Conservation (phyloP, 1,140 invertebrate genomes). For the Pogonus chalceus region DNA sequence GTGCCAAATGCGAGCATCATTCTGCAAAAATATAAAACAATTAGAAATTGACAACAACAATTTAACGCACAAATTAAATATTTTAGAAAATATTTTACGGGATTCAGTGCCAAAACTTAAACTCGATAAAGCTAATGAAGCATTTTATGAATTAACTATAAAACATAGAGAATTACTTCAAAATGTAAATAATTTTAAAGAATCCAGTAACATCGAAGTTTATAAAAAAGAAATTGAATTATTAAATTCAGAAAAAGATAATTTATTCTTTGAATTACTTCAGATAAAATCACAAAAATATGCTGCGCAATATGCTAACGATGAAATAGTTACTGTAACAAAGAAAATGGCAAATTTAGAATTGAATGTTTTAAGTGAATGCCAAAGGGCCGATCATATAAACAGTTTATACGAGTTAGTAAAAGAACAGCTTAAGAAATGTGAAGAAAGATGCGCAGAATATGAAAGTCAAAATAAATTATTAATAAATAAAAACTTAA, state of each 20-base stretch:
- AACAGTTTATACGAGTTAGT: conserved; percentile 35
- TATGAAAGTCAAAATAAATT: conserved; percentile 31
- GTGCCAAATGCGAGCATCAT: conserved; percentile 24
- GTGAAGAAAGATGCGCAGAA: conserved; percentile 30
- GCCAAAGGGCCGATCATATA: conserved; percentile 34
- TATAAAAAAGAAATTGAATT: conserved; percentile 25
- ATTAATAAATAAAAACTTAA: conserved; percentile 33
- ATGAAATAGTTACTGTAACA: conserved; percentile 11
- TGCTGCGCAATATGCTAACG: not conserved
- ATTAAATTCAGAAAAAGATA: conserved; percentile 27
- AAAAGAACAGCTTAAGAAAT: conserved; percentile 36
- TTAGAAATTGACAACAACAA: conserved; percentile 27
- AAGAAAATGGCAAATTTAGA: conserved; percentile 22
- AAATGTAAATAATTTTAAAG: conserved; percentile 20
- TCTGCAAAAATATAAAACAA: conserved; percentile 28
- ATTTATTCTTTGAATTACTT: conserved; percentile 12
- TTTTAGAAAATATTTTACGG: conserved; percentile 27
- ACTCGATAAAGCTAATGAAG: conserved; percentile 28
- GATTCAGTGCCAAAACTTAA: conserved; percentile 26
- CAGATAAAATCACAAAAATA: not conserved
- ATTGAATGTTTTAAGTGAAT: conserved; percentile 30
- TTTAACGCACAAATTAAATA: conserved; percentile 25
- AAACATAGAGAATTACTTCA: conserved; percentile 31
- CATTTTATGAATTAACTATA: conserved; percentile 32
- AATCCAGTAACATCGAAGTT: conserved; percentile 14